Evolutionary conservation across 2,888 invertebrate genomes (phyloP).

Genomic region (Plemyria rubiginata): DNA sequence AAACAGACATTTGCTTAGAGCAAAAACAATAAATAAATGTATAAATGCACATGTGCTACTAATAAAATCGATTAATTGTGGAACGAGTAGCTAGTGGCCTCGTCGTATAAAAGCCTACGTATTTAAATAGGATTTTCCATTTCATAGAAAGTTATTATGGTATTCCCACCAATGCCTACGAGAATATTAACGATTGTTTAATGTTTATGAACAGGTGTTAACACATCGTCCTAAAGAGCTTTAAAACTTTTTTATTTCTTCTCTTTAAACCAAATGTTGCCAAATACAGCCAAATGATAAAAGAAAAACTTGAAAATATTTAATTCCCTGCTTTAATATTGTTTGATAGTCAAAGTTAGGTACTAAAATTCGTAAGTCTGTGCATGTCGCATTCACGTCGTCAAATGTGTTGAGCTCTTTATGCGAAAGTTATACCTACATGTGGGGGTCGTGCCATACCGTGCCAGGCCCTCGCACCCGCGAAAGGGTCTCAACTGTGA

Average conservation of each 20-base stretch:
- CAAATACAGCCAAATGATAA: background rate
- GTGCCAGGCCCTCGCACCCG: conserved; percentile 73
- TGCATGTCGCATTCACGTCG: conserved; percentile 22
- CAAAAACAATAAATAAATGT: no score
- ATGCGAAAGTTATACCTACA: conserved; percentile 63
- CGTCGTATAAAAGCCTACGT: no score
- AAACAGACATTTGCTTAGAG: no score
- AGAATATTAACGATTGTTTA: no score
- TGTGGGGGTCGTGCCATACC: conserved; percentile 78
- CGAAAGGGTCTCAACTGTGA: conserved; percentile 76
- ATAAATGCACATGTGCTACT: no score
- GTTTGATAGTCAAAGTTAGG: conserved; percentile 24
- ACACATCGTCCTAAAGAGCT: background rate
- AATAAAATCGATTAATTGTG: no score
- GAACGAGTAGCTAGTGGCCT: no score
- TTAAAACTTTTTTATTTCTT: background rate
- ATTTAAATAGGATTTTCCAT: no score
- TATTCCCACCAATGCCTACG: no score
- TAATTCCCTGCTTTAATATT: conserved; percentile 2
- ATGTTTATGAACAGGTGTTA: no score
- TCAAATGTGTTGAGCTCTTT: conserved; percentile 64
- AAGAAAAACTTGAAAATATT: conserved; percentile 3
- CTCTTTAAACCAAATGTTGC: background rate
- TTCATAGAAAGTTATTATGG: no score
- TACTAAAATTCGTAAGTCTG: conserved; percentile 15